phyloP scores from a whole-genome alignment of 2,888 invertebrate species.

The Cynaeus angustus region DNA sequence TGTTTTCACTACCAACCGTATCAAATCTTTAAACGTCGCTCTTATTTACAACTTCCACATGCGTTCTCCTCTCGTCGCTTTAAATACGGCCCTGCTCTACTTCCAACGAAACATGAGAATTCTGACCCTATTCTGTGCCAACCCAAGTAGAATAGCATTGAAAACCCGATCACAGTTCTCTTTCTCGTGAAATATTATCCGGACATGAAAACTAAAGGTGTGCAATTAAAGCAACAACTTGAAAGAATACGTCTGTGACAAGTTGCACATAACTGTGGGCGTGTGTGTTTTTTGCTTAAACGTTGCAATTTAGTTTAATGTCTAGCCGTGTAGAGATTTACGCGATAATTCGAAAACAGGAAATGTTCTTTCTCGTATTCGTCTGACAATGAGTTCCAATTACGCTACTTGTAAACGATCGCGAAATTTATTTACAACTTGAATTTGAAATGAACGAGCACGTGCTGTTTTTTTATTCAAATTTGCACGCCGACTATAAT shows the following conservation, averaged over 20 bases:
- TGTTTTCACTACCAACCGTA: too few species aligned
- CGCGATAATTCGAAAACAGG: constrained; percentile 9
- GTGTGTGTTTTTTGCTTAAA: constrained; percentile 16
- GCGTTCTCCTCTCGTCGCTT: background rate
- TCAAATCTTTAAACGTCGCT: too few species aligned
- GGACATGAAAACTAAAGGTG: constrained; percentile 31
- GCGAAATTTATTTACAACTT: background rate
- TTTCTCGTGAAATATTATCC: constrained; percentile 35
- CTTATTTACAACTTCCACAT: background rate
- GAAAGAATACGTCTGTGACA: constrained; percentile 4
- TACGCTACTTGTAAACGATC: background rate
- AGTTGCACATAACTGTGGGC: background rate
- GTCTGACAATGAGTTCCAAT: background rate
- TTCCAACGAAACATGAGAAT: constrained; percentile 26
- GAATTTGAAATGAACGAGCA: background rate
- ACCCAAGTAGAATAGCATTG: constrained; percentile 14
- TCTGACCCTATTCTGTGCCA: constrained; percentile 25
- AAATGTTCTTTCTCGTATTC: background rate
- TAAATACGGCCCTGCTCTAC: constrained; percentile 24
- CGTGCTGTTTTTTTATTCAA: constrained; percentile 18
- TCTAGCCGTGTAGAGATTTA: constrained; percentile 12
- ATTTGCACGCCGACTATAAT: constrained; percentile 14
- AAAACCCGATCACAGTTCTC: constrained; percentile 29
- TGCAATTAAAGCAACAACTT: constrained; percentile 19
- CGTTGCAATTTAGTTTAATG: constrained; percentile 8